A percentile compares a stretch with the other conserved stretches of the same genome.
Conservation (phyloP, 1,140 invertebrate species). For the Macrobrachium rosenbergii region DNA sequence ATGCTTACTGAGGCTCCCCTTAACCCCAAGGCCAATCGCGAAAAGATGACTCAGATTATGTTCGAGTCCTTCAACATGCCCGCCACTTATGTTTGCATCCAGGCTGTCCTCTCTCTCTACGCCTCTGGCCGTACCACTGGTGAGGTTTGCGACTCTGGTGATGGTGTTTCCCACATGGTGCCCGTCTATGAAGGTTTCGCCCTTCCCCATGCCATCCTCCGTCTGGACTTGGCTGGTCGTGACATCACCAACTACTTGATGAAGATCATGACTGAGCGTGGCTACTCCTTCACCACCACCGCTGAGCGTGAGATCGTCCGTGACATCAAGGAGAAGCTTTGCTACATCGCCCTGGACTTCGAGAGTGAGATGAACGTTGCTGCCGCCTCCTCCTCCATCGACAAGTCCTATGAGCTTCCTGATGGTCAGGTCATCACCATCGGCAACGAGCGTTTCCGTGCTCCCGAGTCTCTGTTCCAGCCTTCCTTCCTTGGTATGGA, state of each 20-base stretch:
- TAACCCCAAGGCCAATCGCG: no score
- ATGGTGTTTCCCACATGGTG: conserved; percentile 26
- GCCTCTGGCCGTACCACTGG: conserved; percentile 36
- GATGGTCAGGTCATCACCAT: conserved; percentile 96
- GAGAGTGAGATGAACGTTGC: conserved; percentile 31
- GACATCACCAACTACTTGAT: conserved; percentile 73
- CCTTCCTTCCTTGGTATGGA: conserved; percentile 96
- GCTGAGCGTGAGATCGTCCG: conserved; percentile 73
- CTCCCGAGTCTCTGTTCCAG: conserved; percentile 96
- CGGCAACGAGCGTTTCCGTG: conserved; percentile 97
- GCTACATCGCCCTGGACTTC: conserved; percentile 32
- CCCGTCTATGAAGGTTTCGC: conserved; percentile 37
- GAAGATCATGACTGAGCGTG: conserved; percentile 72
- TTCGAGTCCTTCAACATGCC: conserved; percentile 76
- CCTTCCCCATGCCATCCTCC: conserved; percentile 37
- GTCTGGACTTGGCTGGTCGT: conserved; percentile 40
- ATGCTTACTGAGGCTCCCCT: no score
- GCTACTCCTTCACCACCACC: conserved; percentile 68
- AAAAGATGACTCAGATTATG: conserved; percentile 72
- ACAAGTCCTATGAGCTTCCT: conserved; percentile 84
- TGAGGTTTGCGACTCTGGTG: conserved; percentile 38
- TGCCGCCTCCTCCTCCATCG: conserved; percentile 12
- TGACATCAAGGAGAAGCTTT: conserved; percentile 39
- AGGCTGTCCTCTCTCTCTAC: conserved; percentile 35
- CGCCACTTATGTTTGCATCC: conserved; percentile 68